Conservation (phyloP, 2,797 vertebrate genomes). For the Sebastes nivosus region DNA sequence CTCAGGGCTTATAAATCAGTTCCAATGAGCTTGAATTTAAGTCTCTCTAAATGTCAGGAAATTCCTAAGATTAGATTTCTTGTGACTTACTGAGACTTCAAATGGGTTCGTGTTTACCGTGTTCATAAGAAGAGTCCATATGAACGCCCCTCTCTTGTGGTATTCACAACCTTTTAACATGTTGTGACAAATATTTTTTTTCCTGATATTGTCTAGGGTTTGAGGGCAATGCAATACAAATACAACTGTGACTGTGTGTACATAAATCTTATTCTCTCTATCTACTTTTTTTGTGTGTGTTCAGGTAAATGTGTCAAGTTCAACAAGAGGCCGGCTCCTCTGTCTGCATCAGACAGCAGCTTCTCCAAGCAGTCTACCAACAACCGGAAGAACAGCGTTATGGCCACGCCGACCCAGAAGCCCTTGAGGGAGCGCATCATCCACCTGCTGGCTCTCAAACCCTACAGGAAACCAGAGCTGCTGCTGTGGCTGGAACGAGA, state of each 20-base stretch:
- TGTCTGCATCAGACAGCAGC: slow-evolving; percentile 56
- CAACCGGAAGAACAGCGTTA: slow-evolving; percentile 62
- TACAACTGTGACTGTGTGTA: neutral
- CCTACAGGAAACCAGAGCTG: slow-evolving; percentile 82
- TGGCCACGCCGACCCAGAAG: slow-evolving; percentile 54
- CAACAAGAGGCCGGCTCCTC: slow-evolving; percentile 65
- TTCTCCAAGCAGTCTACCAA: slow-evolving; percentile 60
- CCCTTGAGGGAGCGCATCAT: slow-evolving; percentile 80
- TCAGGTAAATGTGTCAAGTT: slow-evolving; percentile 81
- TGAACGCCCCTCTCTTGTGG: no score
- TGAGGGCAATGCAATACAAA: neutral
- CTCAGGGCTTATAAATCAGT: neutral
- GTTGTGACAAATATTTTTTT: no score
- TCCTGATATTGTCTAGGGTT: neutral
- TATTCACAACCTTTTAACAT: no score
- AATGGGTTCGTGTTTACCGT: no score
- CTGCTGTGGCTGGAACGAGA: slow-evolving; percentile 82
- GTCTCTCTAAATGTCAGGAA: slow-evolving; percentile 12
- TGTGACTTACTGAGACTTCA: neutral
- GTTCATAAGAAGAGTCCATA: no score
- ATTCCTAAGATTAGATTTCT: neutral
- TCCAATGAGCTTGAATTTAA: neutral
- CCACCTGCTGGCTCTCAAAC: slow-evolving; percentile 81
- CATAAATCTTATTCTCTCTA: neutral
- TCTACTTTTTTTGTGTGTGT: slow-evolving; percentile 3